These are phyloP conservation scores for Neosilurus mollespiculum DNA, from an alignment of 2,797 vertebrate species.

Conservation along the genomic window DNA sequence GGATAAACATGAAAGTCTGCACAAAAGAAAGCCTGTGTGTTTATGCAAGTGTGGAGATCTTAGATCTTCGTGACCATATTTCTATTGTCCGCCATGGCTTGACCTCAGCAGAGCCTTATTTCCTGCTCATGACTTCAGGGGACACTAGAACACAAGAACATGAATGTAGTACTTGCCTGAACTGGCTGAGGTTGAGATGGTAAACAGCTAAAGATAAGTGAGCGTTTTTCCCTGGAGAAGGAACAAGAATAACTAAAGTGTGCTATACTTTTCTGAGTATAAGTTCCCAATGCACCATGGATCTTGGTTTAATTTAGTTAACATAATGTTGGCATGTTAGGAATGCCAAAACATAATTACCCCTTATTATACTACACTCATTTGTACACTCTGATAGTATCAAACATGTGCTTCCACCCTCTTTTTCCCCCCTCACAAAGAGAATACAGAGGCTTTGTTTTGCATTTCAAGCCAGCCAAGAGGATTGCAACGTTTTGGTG, in stretches of 20 bases:
- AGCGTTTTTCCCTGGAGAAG: background rate
- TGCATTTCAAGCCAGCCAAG: conserved; percentile 52
- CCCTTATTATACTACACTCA: conserved; percentile 74
- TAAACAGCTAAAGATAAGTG: conserved; percentile 21
- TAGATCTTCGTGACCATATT: conserved; percentile 31
- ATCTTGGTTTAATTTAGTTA: conserved; percentile 71
- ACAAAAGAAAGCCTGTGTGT: conserved; percentile 56
- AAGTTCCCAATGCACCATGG: conserved; percentile 33
- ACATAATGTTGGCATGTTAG: conserved; percentile 68
- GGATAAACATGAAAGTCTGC: conserved; percentile 70
- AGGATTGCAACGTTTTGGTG: conserved; percentile 38
- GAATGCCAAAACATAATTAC: conserved; percentile 78
- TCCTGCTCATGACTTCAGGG: conserved; percentile 22
- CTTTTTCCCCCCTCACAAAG: conserved; percentile 37
- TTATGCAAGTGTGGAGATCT: conserved; percentile 60
- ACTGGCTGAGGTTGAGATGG: conserved; percentile 23
- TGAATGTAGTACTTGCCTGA: conserved; percentile 13
- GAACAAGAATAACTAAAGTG: conserved; percentile 12
- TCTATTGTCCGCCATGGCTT: conserved; percentile 21
- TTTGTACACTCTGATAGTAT: conserved; percentile 72
- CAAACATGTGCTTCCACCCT: conserved; percentile 60
- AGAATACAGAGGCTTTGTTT: conserved; percentile 62
- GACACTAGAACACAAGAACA: conserved; percentile 10
- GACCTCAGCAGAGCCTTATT: conserved; percentile 27
- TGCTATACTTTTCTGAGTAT: background rate